These are phyloP conservation scores for Drosophila tripunctata DNA, from an alignment of 2,888 invertebrate species.

Conservation along the genomic window DNA sequence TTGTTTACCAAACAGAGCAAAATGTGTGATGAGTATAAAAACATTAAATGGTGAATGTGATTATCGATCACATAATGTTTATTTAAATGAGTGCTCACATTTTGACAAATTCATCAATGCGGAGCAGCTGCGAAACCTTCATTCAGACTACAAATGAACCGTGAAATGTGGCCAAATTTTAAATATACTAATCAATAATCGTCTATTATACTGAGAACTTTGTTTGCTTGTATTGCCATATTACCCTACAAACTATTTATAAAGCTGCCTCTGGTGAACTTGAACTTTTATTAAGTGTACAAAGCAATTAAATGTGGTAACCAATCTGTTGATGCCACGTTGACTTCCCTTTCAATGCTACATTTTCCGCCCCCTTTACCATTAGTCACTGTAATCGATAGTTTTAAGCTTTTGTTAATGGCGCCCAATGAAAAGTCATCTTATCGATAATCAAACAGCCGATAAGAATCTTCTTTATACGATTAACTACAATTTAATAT, in stretches of 20 bases:
- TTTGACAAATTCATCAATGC: constrained; percentile 2
- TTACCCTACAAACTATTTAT: too few relatives aligned
- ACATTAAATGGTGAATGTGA: constrained; percentile 2
- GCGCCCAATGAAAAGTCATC: not conserved
- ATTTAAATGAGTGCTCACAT: constrained; percentile 6
- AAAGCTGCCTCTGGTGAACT: too few relatives aligned
- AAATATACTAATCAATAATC: constrained; percentile 31
- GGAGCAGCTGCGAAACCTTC: not conserved
- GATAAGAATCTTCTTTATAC: not conserved
- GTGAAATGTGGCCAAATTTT: constrained; percentile 17
- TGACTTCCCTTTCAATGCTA: not conserved
- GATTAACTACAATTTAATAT: not conserved
- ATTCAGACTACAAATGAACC: constrained; percentile 33
- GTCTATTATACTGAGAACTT: constrained; percentile 12
- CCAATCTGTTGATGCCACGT: constrained; percentile 31
- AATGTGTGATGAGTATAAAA: not conserved
- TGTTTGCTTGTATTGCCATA: too few relatives aligned
- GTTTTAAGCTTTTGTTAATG: not conserved
- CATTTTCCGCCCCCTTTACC: not conserved
- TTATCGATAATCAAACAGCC: not conserved
- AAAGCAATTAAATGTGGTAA: not conserved
- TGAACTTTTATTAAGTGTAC: not conserved
- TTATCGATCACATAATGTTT: constrained; percentile 1
- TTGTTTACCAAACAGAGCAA: not conserved
- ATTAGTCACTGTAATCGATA: constrained; percentile 3